phyloP scores from a whole-genome alignment of 2,113 vertebrate genomes.

The Shinisaurus crocodilurus region DNA sequence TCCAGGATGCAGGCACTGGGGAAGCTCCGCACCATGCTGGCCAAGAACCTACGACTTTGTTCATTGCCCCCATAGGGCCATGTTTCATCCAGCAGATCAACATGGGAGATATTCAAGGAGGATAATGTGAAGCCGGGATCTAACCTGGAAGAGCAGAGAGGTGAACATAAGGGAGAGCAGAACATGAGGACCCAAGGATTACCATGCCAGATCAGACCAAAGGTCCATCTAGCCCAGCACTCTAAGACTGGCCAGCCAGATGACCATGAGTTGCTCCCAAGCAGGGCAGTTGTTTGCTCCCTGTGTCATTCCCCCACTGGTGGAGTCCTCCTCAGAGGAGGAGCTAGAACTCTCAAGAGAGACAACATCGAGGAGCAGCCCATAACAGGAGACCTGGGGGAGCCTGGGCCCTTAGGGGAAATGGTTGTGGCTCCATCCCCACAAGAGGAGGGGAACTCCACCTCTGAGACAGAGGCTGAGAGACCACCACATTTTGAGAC shows the following conservation, averaged over 20 bases:
- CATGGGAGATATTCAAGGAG: not conserved
- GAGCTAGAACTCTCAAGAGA: no score
- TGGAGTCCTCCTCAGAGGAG: not conserved
- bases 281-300: not conserved
- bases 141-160: not conserved
- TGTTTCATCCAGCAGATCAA: constrained; percentile 1
- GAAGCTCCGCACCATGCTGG: not conserved
- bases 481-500: no score
- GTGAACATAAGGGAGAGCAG: no score
- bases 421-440: no score
- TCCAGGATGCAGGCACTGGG: not conserved
- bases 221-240: not conserved
- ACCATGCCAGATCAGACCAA: not conserved
- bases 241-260: not conserved
- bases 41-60: not conserved
- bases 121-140: not conserved
- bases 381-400: no score
- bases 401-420: no score
- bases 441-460: no score
- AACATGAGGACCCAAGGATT: not conserved
- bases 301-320: not conserved
- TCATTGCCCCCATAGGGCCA: not conserved
- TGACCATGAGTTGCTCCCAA: not conserved
- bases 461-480: no score
- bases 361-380: no score